Percentiles rank a stretch among this genome's conserved stretches.
phyloP scores from a whole-genome alignment of 2,888 invertebrate genomes.

The Cephalotes varians region DNA sequence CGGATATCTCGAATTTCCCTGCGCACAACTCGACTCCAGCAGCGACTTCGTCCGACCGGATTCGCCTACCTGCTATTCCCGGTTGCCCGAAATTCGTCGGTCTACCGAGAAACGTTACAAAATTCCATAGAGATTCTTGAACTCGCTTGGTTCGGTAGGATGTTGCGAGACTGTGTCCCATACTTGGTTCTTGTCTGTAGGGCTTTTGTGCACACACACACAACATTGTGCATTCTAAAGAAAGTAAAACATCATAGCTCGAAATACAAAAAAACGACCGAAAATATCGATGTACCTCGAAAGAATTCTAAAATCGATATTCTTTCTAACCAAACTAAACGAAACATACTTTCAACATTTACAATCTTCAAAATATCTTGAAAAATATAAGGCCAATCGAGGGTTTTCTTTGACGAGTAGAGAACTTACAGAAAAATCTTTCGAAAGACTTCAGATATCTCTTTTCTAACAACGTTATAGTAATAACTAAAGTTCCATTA shows the following conservation, averaged over 20 bases:
- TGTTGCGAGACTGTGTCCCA: neutral
- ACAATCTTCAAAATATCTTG: neutral
- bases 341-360: neutral
- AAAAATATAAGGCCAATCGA: neutral
- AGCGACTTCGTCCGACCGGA: constrained; percentile 36
- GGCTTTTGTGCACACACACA: constrained; percentile 5
- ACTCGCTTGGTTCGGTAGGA: neutral
- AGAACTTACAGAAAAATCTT: neutral
- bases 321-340: no score
- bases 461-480: neutral
- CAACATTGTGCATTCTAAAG: neutral
- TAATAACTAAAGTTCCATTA: neutral
- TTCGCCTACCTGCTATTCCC: constrained; percentile 46
- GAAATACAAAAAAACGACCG: no score
- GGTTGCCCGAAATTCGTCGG: constrained; percentile 50
- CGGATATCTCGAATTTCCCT: constrained; percentile 55
- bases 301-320: constrained; percentile 4
- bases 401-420: neutral
- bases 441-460: neutral
- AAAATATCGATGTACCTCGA: neutral
- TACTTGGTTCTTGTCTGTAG: neutral
- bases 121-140: constrained; percentile 53
- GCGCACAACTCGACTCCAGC: constrained; percentile 37
- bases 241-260: neutral
- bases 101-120: constrained; percentile 55